These are phyloP conservation scores for Cyanoliseus patagonus DNA, from an alignment of 2,113 vertebrate genomes.

Conservation along the genomic window DNA sequence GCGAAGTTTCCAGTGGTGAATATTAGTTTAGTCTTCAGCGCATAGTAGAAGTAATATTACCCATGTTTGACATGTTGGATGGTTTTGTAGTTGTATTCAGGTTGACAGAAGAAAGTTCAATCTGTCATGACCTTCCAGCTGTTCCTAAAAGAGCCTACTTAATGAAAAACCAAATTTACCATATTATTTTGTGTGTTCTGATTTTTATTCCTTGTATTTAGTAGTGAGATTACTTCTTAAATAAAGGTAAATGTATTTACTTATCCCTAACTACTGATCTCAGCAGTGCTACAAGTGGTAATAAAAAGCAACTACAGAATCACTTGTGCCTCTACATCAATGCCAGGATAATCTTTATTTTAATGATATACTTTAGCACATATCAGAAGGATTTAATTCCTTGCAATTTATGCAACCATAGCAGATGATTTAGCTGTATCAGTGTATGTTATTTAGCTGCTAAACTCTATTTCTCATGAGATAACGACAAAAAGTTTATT, in stretches of 20 bases:
- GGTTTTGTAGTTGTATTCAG: background rate
- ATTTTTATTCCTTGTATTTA: background rate
- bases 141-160: background rate
- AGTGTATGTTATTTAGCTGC: background rate
- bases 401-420: background rate
- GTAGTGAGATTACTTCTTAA: background rate
- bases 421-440: background rate
- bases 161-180: background rate
- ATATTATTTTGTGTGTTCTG: background rate
- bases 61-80: rapidly evolving
- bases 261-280: background rate
- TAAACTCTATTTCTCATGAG: background rate
- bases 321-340: background rate
- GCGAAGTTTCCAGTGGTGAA: background rate
- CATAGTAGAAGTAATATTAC: background rate
- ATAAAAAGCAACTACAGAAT: background rate
- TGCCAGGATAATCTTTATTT: background rate
- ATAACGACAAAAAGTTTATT: background rate
- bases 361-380: background rate
- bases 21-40: background rate
- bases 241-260: background rate
- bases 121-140: background rate
- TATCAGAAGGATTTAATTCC: background rate
- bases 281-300: background rate
- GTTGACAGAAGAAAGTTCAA: background rate